These are phyloP conservation scores for Himalopsyche japonica DNA, from an alignment of 2,888 invertebrate species.

Conservation along the genomic window DNA sequence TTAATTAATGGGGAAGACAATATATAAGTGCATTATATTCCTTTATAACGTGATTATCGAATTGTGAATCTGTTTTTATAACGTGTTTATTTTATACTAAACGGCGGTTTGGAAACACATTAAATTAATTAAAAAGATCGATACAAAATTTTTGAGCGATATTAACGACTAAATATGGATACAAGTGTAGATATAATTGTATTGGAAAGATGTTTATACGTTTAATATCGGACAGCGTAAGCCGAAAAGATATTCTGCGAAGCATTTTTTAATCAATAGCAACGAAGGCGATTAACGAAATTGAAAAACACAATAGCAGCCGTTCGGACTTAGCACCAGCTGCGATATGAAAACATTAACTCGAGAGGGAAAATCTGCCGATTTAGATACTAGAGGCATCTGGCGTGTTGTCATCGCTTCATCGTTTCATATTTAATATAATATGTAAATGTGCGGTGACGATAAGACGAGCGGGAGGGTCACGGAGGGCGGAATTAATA, in stretches of 20 bases:
- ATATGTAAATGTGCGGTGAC: slow-evolving; percentile 33
- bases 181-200: background rate
- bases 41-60: too few relatives aligned
- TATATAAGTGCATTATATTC: too few relatives aligned
- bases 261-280: background rate
- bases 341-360: background rate
- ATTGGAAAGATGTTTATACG: background rate
- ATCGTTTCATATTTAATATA: slow-evolving; percentile 36
- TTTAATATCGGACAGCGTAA: background rate
- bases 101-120: too few relatives aligned
- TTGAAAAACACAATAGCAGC: background rate
- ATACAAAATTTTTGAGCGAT: too few relatives aligned
- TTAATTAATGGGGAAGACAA: too few relatives aligned
- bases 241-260: background rate
- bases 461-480: slow-evolving; percentile 27
- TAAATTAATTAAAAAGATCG: too few relatives aligned
- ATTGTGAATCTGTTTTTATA: too few relatives aligned
- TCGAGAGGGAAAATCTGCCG: background rate
- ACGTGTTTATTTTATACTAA: too few relatives aligned
- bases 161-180: too few relatives aligned
- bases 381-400: slow-evolving; percentile 11
- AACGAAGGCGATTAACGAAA: background rate
- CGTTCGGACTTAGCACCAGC: background rate
- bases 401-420: slow-evolving; percentile 13
- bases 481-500: slow-evolving; percentile 34